Conservation (phyloP, 1,140 invertebrate species). For the Tenebrio molitor region DNA sequence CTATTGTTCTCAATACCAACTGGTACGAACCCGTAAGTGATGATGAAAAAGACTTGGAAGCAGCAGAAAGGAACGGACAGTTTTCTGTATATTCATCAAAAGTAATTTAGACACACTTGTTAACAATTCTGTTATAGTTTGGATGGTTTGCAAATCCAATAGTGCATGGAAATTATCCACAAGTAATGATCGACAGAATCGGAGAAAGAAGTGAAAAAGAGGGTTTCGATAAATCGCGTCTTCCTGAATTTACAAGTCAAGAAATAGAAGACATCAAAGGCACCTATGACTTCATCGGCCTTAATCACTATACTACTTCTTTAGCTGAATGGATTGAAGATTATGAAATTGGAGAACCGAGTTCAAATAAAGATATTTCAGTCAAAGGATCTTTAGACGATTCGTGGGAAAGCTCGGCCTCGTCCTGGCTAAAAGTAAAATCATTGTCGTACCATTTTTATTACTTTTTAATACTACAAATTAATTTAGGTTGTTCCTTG, state of each 20-base stretch:
- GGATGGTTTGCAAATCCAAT: conserved; percentile 76
- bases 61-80: conserved; percentile 45
- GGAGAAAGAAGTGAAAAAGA: conserved; percentile 71
- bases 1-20: conserved; percentile 35
- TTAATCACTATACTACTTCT: conserved; percentile 72
- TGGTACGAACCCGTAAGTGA: conserved; percentile 36
- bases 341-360: not conserved
- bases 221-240: conserved; percentile 70
- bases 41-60: conserved; percentile 43
- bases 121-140: too few relatives aligned
- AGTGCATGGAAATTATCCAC: conserved; percentile 75
- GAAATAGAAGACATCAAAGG: conserved; percentile 73
- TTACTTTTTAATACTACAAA: not conserved
- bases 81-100: conserved; percentile 49
- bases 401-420: conserved; percentile 29
- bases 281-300: conserved; percentile 73
- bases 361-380: conserved; percentile 37
- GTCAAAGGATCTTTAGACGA: conserved; percentile 32
- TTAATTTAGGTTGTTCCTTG: conserved; percentile 67
- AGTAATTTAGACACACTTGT: too few relatives aligned
- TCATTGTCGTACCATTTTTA: not conserved
- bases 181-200: conserved; percentile 72
- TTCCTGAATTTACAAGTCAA: conserved; percentile 73
- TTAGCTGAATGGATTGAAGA: not conserved
- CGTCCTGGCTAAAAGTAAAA: conserved; percentile 48